These are phyloP conservation scores for Lutjanus argentimaculatus DNA, from an alignment of 2,797 vertebrate genomes.

Conservation along the genomic window DNA sequence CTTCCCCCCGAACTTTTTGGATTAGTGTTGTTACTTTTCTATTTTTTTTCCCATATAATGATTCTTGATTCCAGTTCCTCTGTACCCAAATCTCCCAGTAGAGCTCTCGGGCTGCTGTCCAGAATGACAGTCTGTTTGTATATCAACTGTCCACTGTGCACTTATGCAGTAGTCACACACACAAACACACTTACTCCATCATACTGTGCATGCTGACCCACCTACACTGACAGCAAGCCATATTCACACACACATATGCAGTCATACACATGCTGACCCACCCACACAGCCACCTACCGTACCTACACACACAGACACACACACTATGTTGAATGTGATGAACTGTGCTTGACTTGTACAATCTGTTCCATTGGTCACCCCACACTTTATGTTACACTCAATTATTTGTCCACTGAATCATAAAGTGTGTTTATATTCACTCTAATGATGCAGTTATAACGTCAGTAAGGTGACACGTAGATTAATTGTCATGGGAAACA, in stretches of 20 bases:
- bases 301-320: slow-evolving; percentile 18
- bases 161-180: slow-evolving; percentile 34
- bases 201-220: slow-evolving; percentile 41
- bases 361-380: slow-evolving; percentile 29
- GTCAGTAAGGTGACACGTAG: not conserved
- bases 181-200: slow-evolving; percentile 36
- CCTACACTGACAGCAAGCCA: slow-evolving; percentile 35
- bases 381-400: slow-evolving; percentile 45
- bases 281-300: slow-evolving; percentile 44
- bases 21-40: slow-evolving; percentile 39
- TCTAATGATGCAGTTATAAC: slow-evolving; percentile 30
- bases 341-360: slow-evolving; percentile 37
- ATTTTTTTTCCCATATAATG: slow-evolving; percentile 51
- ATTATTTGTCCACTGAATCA: slow-evolving; percentile 30
- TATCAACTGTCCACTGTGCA: slow-evolving; percentile 30
- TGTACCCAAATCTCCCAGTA: slow-evolving; percentile 35
- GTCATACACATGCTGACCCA: slow-evolving; percentile 41
- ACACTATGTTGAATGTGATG: slow-evolving; percentile 17
- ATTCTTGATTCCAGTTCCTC: slow-evolving; percentile 45
- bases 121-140: slow-evolving; percentile 49
- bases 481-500: slow-evolving; percentile 29
- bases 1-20: slow-evolving; percentile 55
- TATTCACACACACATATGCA: slow-evolving; percentile 17
- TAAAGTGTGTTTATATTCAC: slow-evolving; percentile 36
- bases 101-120: slow-evolving; percentile 20